phyloP scores from a whole-genome alignment of 1,140 invertebrate genomes.

The Anastrepha obliqua region DNA sequence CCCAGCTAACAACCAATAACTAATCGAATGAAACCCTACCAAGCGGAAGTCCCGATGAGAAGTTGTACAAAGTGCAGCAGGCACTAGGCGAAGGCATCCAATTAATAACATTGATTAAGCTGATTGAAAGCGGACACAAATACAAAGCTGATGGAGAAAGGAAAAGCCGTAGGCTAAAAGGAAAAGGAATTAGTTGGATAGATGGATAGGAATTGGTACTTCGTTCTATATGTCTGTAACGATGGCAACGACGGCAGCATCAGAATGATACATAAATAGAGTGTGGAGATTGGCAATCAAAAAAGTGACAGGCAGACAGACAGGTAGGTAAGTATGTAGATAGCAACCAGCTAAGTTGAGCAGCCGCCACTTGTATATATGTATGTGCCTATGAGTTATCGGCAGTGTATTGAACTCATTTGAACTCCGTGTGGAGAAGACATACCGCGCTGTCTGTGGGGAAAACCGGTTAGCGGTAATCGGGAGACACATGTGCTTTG shows the following conservation, averaged over 20 bases:
- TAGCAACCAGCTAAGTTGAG: background rate
- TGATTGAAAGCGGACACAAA: constrained; percentile 49
- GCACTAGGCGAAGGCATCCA: constrained; percentile 36
- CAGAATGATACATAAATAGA: background rate
- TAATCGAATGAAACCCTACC: constrained; percentile 7
- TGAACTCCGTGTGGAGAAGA: constrained; percentile 9
- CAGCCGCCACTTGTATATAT: background rate
- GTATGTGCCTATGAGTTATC: constrained; percentile 16
- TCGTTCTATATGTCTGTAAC: background rate
- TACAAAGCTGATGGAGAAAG: constrained; percentile 11
- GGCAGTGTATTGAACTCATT: constrained; percentile 36
- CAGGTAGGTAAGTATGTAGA: background rate
- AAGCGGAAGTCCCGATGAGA: constrained; percentile 12
- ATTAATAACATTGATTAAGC: constrained; percentile 53
- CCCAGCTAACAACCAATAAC: background rate
- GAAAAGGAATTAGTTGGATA: constrained; percentile 39
- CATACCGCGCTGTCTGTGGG: background rate
- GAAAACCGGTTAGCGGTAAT: constrained; percentile 2
- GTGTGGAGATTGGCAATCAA: constrained; percentile 15
- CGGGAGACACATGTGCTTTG: background rate
- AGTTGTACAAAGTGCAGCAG: constrained; percentile 32
- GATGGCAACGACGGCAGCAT: background rate
- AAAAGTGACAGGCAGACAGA: background rate
- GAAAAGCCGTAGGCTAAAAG: constrained; percentile 46
- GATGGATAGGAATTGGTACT: background rate